A percentile compares a stretch with the other conserved stretches of the same genome.
Conservation (phyloP, 2,113 vertebrate genomes). For the Probosciger aterrimus region DNA sequence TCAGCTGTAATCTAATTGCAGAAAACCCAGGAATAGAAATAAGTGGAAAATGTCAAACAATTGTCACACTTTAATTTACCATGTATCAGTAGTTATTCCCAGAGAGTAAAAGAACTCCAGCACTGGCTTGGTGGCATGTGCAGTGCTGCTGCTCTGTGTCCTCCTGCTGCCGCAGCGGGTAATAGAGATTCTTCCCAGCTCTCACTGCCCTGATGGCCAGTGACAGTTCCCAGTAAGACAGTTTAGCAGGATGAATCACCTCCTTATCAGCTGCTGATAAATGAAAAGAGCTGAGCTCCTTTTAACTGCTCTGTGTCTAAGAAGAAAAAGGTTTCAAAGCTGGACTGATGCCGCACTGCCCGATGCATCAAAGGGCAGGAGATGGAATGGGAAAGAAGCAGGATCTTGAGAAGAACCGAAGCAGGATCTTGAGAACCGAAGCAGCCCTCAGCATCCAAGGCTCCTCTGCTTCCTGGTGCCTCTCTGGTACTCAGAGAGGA, state of each 20-base stretch:
- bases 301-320: conserved; percentile 35
- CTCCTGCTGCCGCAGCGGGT: neutral
- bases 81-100: neutral
- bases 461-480: neutral
- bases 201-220: neutral
- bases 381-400: neutral
- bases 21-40: conserved; percentile 36
- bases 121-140: neutral
- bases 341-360: neutral
- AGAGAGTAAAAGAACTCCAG: neutral
- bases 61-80: conserved; percentile 8
- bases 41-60: conserved; percentile 3
- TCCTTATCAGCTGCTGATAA: conserved; percentile 20
- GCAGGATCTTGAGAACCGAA: neutral
- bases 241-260: conserved; percentile 26
- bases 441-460: neutral
- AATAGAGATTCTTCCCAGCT: neutral
- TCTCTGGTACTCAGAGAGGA: neutral
- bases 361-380: conserved; percentile 5
- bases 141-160: neutral
- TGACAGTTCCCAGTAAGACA: neutral
- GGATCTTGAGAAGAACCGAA: neutral
- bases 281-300: conserved; percentile 8
- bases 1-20: conserved; percentile 47
- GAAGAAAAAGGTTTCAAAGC: conserved; percentile 23